Base-by-base conservation (phyloP, 92 coral and sea anemone genomes). In the Pocillopora meandrina region DNA sequence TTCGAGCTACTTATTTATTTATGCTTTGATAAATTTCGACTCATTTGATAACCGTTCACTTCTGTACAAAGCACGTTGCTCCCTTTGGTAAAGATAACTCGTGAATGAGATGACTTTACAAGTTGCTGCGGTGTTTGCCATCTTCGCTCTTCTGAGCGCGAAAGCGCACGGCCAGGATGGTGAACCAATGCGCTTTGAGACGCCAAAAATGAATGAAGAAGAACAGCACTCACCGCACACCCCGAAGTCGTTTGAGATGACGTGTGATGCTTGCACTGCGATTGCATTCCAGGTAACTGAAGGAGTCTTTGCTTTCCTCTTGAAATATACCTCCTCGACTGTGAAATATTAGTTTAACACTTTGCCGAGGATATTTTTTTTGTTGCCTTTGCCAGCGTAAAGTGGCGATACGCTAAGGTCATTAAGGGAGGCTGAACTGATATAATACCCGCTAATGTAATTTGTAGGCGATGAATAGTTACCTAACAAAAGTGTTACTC, bases 211-310 rank as follows among this genome's bases (percentile, higher is more conserved):
- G 95, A 94, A 80, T 73, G 99, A 97, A 71, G 99, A 97, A 75
- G 99, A 97, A 68, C 97, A 97, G 31, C 98, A 94, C 77, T 97
- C 99, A 19, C 92, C 84, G 35, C 99, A 97, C 74, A 97, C 98
- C 35, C 99, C 99, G 26, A 90, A 86, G 23, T 89, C 96, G n/a
- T 97, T 92, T 91, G 98, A 91, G 71, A 94, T 97, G 72, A 92
- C 88, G 72, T 97, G 99, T 83, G 99, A 97, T 71, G 89, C 98
- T 34, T 97, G 99, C 85, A 90, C 98, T 2, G 99, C 95, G 2
- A 95, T 97, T 36, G 97, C 98, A 65, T 94, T 87, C 68, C 93
- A 94, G 93, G 99, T 96, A 82, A 71, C 66, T 61, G 49, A 11
- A 17, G 18, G n/a, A 16, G 35, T 57, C 20, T 0, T 35, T 19